A percentile compares a stretch with the other conserved stretches of the same genome.
phyloP scores from a whole-genome alignment of 2,888 invertebrate species.

The Teleiodes luculella region DNA sequence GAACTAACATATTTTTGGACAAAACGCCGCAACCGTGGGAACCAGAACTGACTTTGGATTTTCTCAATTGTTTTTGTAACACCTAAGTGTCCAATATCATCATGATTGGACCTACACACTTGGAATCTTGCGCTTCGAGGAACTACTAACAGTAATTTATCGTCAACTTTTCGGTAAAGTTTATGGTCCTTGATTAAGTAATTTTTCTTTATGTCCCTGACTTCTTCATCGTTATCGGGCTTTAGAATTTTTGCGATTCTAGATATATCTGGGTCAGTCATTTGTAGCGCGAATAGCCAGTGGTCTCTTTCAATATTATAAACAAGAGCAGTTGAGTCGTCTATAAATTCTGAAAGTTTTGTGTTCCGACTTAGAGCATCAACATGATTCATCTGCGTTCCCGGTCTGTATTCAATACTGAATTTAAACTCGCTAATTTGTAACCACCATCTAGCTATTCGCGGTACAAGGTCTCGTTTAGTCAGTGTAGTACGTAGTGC shows the following conservation, averaged over 20 bases:
- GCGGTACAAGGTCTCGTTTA: too few species aligned
- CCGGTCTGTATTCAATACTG: too few species aligned
- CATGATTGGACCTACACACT: conserved; percentile 39
- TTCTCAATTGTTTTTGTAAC: conserved; percentile 37
- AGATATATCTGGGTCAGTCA: not conserved
- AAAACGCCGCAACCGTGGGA: conserved; percentile 35
- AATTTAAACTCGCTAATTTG: too few species aligned
- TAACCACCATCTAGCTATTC: too few species aligned
- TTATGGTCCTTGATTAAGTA: conserved; percentile 20
- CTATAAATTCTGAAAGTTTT: not conserved
- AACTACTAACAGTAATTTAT: conserved; percentile 33
- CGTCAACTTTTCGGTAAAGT: conserved; percentile 17
- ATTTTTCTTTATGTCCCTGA: conserved; percentile 18
- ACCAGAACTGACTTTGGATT: conserved; percentile 47
- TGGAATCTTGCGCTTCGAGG: conserved; percentile 33
- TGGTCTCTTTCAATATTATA: not conserved
- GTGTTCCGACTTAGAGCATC: conserved; percentile 25
- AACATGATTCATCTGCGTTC: too few species aligned
- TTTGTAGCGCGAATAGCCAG: not conserved
- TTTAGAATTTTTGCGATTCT: not conserved
- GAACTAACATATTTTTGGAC: too few species aligned
- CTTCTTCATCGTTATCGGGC: not conserved
- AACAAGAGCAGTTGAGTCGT: not conserved
- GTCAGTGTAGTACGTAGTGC: too few species aligned
- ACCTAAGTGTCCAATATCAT: conserved; percentile 46